Evolutionary conservation across 2,113 vertebrate species (phyloP).

Genomic region (Notothenia coriiceps): DNA sequence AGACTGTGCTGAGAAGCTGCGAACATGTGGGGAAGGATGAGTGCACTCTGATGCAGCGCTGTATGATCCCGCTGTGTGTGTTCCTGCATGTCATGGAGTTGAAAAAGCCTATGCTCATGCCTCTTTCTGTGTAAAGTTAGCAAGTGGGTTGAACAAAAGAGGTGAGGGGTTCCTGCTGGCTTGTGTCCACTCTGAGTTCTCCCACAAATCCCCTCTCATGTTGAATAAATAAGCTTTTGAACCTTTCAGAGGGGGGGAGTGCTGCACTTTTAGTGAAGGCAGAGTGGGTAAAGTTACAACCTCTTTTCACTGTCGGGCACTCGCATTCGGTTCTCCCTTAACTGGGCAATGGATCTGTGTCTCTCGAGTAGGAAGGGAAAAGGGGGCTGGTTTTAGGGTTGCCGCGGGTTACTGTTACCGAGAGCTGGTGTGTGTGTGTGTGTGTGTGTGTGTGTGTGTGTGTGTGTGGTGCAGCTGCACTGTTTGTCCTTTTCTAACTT

Average conservation of each 20-base stretch:
- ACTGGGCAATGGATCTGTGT: conserved; percentile 70
- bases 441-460: conserved; percentile 36
- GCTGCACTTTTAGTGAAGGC: conserved; percentile 65
- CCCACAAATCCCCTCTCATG: conserved; percentile 60
- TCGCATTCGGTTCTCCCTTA: conserved; percentile 58
- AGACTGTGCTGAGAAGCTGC: conserved; percentile 1
- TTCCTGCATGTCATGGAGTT: conserved; percentile 7
- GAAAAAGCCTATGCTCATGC: not conserved
- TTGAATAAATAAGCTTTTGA: conserved; percentile 80
- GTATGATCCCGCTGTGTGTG: conserved; percentile 1
- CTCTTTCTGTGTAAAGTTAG: conserved; percentile 24
- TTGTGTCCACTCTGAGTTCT: conserved; percentile 52
- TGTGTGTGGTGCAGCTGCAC: conserved; percentile 51
- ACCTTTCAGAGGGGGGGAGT: conserved; percentile 57
- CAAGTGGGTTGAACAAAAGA: conserved; percentile 46
- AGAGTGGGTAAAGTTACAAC: conserved; percentile 75
- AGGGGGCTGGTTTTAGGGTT: conserved; percentile 70
- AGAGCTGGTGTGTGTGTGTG: conserved; percentile 49
- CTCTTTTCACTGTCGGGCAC: conserved; percentile 62
- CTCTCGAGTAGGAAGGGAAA: conserved; percentile 54
- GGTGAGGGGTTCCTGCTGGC: conserved; percentile 37
- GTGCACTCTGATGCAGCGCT: conserved; percentile 3
- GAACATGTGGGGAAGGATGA: conserved; percentile 41
- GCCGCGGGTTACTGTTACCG: conserved; percentile 81
- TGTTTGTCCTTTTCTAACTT: conserved; percentile 55